Evolutionary conservation across 1,140 invertebrate genomes (phyloP), one percentile per base, ranked within the genome.

Genomic region (Pseudomyrmex concolor): DNA sequence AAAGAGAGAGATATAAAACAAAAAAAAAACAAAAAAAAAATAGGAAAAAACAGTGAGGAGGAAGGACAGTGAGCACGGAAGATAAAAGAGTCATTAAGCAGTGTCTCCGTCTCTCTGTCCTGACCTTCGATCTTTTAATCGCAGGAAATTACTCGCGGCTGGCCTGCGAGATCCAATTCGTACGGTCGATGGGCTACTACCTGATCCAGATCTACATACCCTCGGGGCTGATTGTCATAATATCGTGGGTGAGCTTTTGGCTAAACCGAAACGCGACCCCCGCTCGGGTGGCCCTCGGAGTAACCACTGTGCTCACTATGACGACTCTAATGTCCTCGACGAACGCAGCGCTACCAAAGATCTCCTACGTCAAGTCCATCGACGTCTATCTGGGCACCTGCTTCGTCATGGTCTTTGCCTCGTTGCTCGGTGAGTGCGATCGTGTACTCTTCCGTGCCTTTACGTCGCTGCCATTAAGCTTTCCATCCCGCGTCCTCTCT

Each of bases 161-260:
- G 95, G 98, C 98, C 83, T 99, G 98, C 95, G 98, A 99, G 95
- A 99, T 99, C 94, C 98, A 99, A 95, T 99, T 99, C 95, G 98
- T 98, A 83, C 97, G 99, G 86, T 99, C 98, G 91, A 98, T 99
- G 97, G 99, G 99, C 91, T 99, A 99, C 96, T 99, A 99, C 95
- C 95, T 99, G 91, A 99, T 99, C 95, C 99, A 99, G 95, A 99
- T 99, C 94, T 99, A 99, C 96, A 99, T 99, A 95, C 99, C 99
- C 89, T 99, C 98, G 93, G 97, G 98, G 93, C 96, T 99, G 93
- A 99, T 99, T 95, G 99, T 99, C 94, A 99, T 99, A 94, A 99
- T 99, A 95, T 99, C 98, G 89, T 99, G 99, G 98, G 98, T 99
- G 92, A 98, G 97, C 92, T 99, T 98, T 95, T 98, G 97, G 97